A percentile compares a stretch with the other conserved stretches of the same genome.
These are phyloP conservation scores for Synergus japonicus DNA, from an alignment of 2,888 invertebrate species.

Conservation along the genomic window DNA sequence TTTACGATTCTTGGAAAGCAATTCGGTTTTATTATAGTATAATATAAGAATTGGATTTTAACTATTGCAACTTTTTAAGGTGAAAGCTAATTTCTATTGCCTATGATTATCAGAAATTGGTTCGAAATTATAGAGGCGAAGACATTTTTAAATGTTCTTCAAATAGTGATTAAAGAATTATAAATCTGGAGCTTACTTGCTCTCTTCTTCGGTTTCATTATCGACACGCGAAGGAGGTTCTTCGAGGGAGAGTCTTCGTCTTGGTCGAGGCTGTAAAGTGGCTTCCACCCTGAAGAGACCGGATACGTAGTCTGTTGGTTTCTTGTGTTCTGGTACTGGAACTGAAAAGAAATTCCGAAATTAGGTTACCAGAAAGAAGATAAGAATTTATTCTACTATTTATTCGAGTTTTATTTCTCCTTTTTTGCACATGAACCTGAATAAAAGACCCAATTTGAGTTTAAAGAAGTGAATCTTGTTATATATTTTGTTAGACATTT, in stretches of 20 bases:
- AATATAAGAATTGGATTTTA: not conserved
- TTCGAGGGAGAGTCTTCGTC: slow-evolving; percentile 69
- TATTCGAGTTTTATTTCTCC: no score
- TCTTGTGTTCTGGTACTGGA: slow-evolving; percentile 83
- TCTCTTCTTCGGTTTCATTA: slow-evolving; percentile 67
- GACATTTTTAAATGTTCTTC: not conserved
- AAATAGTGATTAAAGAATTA: not conserved
- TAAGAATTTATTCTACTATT: not conserved
- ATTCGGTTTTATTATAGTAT: not conserved
- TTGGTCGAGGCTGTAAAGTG: slow-evolving; percentile 78
- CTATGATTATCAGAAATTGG: not conserved
- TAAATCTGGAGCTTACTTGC: slow-evolving; percentile 62
- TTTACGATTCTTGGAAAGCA: not conserved
- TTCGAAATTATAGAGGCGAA: not conserved
- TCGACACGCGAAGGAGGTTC: slow-evolving; percentile 64
- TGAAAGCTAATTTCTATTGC: slow-evolving; percentile 27
- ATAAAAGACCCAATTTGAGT: no score
- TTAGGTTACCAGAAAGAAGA: not conserved
- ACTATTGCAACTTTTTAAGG: slow-evolving; percentile 20
- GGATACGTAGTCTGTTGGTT: slow-evolving; percentile 84
- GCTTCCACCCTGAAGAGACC: slow-evolving; percentile 83
- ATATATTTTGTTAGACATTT: not conserved
- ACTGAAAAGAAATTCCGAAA: slow-evolving; percentile 73
- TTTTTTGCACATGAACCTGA: no score
- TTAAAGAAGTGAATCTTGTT: not conserved